A percentile compares a stretch with the other conserved stretches of the same genome.
phyloP scores from a whole-genome alignment of 2,113 vertebrate genomes.

The Eclectus roratus region DNA sequence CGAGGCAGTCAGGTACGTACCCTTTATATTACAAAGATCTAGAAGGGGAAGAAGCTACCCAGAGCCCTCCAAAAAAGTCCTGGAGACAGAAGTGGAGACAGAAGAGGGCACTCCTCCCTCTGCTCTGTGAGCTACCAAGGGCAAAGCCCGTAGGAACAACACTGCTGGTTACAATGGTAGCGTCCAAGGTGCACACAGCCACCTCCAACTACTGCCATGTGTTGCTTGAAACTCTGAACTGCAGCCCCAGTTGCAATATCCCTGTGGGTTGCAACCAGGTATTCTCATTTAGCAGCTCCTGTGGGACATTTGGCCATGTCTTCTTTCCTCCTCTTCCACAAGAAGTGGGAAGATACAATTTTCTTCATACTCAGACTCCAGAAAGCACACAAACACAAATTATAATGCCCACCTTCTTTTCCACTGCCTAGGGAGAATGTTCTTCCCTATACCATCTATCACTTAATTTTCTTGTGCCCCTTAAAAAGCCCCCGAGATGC shows the following conservation, averaged over 20 bases:
- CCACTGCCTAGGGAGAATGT: not conserved
- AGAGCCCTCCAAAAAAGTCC: not conserved
- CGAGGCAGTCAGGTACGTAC: fast-evolving
- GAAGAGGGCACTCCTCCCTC: too few species aligned
- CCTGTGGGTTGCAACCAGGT: not conserved
- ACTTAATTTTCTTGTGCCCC: not conserved
- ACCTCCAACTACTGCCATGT: not conserved
- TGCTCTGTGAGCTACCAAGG: not conserved
- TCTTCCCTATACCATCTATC: not conserved
- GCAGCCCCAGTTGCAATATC: not conserved
- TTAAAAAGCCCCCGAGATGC: not conserved
- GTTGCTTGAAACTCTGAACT: not conserved
- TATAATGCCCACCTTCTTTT: not conserved
- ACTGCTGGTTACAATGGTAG: fast-evolving
- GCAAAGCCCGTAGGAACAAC: not conserved
- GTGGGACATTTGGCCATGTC: not conserved
- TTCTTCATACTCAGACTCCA: not conserved
- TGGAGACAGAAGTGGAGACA: fast-evolving
- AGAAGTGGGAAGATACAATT: not conserved
- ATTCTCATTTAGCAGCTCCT: not conserved
- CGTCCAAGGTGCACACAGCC: not conserved
- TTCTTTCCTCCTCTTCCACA: not conserved
- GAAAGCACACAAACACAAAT: not conserved
- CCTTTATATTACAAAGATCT: not conserved
- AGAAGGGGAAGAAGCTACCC: not conserved